phyloP scores from a whole-genome alignment of 2,113 vertebrate genomes.

The Erythrocebus patas region DNA sequence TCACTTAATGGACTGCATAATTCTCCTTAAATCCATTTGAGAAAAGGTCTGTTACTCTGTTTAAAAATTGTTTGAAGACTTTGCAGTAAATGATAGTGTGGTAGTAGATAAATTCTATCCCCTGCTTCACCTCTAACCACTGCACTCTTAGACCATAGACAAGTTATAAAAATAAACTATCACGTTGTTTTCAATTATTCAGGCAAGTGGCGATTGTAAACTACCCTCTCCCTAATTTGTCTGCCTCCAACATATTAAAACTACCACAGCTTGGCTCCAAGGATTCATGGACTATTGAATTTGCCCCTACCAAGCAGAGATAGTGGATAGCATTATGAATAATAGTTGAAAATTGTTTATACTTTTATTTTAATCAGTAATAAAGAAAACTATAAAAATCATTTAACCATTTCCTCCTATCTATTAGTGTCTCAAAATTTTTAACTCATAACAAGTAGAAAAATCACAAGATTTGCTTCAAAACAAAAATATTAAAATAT shows the following conservation, averaged over 20 bases:
- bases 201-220: background rate
- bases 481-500: conserved; percentile 10
- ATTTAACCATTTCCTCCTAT: background rate
- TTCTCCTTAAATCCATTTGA: background rate
- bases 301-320: background rate
- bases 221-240: background rate
- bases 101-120: background rate
- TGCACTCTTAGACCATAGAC: background rate
- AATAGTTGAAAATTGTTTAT: background rate
- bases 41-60: background rate
- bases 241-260: background rate
- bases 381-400: background rate
- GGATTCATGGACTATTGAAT: background rate
- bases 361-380: background rate
- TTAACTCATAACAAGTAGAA: background rate
- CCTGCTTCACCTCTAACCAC: background rate
- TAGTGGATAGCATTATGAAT: background rate
- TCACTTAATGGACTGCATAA: background rate
- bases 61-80: background rate
- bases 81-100: background rate
- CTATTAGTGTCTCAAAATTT: background rate
- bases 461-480: background rate
- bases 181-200: background rate
- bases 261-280: background rate
- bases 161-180: background rate